Evolutionary conservation across 2,797 vertebrate species (phyloP), one percentile per base, ranked within the genome.

Genomic region (Varecia variegata): DNA sequence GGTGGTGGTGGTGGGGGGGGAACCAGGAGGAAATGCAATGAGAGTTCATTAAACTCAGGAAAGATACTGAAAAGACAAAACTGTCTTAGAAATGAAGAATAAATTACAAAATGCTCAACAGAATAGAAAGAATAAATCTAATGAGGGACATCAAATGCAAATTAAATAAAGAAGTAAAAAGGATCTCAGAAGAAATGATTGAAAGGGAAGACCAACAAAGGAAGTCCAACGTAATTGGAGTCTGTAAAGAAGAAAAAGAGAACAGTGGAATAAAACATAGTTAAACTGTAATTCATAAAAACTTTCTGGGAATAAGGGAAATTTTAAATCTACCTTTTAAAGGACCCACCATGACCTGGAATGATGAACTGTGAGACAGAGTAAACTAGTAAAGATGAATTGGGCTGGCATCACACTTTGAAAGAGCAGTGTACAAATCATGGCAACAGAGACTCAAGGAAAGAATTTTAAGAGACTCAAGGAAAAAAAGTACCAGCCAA

Each of bases 71-170:
- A 90, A 88, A 47, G 77, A 76, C 38, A 73, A 84, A 74, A 47
- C 20, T 94, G 1, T 20, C 9, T 87, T 95, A 30, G 17, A 85
- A 71, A n/a, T 62, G 50, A 86, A 88, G 25, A 92, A 45, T 40
- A 82, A 65, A 71, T 65, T 76, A 58, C 50, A 74, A 74, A 86
- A 73, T 87, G 11, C 18, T 89, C 20, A n/a, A 79, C 52, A 93
- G 62, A 74, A 30, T 67, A 83, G 30, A 74, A 89, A 43, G 30
- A 96, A 70, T 80, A 95, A 89, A 68, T 92, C 74, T 54, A 85
- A 80, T 84, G 32, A 73, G 32, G 17, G 30, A 58, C 6, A 73
- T n/a, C 6, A 9, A 68, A 68, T 94, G 88, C 74, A 91, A 96
- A 80, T 93, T 23, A 87, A 30, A 65, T 25, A 56, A 91, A 81